Percentiles rank a stretch among this genome's conserved stretches.
Conservation (phyloP, 2,888 invertebrate species). For the Brassicogethes aeneus region DNA sequence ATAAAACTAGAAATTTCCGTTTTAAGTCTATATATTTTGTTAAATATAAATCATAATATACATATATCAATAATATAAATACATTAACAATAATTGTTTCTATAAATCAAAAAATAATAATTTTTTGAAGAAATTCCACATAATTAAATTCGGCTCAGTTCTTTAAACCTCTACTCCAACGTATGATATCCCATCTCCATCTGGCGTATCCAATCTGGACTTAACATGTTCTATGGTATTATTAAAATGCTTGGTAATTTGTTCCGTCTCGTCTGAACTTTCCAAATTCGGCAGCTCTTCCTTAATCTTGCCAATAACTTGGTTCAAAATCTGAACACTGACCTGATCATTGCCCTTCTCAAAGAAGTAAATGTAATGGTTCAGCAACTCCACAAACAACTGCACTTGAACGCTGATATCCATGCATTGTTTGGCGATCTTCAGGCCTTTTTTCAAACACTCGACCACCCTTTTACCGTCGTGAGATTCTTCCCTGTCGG, state of each 20-base stretch:
- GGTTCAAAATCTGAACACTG: slow-evolving; percentile 37
- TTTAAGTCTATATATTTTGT: slow-evolving; percentile 1
- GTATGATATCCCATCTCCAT: slow-evolving; percentile 52
- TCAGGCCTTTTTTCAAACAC: slow-evolving; percentile 89
- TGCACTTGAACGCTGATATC: slow-evolving; percentile 95
- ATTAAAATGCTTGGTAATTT: slow-evolving; percentile 91
- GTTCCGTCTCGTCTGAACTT: slow-evolving; percentile 91
- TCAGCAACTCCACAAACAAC: slow-evolving; percentile 87
- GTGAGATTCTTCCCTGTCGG: slow-evolving; percentile 54
- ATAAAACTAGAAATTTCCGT: neutral
- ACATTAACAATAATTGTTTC: neutral
- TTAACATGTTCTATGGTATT: slow-evolving; percentile 79
- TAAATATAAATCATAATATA: slow-evolving; percentile 3
- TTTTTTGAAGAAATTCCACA: neutral
- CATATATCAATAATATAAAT: neutral
- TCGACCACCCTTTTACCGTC: slow-evolving; percentile 95
- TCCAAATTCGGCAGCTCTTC: slow-evolving; percentile 92
- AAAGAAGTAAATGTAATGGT: slow-evolving; percentile 87
- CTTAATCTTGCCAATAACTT: slow-evolving; percentile 83
- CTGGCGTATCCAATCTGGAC: slow-evolving; percentile 56
- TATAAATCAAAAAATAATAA: neutral
- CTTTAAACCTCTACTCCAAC: slow-evolving; percentile 50
- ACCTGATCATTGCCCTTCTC: slow-evolving; percentile 62
- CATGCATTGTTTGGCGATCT: slow-evolving; percentile 96
- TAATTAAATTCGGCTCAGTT: neutral